phyloP scores from a whole-genome alignment of 2,113 vertebrate species.

The Calyptommatus sinebrachiatus region DNA sequence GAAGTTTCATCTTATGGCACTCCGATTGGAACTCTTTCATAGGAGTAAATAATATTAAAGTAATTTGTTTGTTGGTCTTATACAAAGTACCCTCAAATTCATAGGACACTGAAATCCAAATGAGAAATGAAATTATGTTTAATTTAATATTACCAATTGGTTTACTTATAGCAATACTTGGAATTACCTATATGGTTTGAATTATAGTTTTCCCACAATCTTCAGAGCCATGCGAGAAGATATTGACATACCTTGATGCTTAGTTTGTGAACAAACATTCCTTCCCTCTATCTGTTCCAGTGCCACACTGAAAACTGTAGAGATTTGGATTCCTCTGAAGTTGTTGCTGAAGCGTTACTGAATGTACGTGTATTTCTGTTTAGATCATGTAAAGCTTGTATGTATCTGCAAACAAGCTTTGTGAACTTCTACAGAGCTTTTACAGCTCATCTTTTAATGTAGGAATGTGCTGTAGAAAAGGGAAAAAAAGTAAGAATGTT shows the following conservation, averaged over 20 bases:
- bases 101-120: neutral
- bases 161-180: neutral
- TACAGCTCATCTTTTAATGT: neutral
- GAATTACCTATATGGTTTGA: too few relatives aligned
- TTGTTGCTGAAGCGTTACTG: neutral
- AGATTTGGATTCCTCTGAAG: neutral
- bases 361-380: neutral
- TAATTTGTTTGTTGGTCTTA: too few relatives aligned
- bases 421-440: neutral
- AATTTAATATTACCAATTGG: neutral
- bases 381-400: neutral
- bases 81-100: neutral
- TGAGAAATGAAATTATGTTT: neutral
- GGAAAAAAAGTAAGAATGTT: neutral
- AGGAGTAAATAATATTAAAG: too few relatives aligned
- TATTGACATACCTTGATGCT: neutral
- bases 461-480: neutral
- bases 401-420: neutral
- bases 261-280: neutral
- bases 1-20: too few relatives aligned
- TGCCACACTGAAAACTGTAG: neutral
- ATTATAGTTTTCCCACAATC: too few relatives aligned
- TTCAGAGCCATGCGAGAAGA: neutral
- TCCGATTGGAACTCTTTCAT: too few relatives aligned
- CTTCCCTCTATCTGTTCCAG: neutral